Evolutionary conservation across 1,140 invertebrate genomes (phyloP), one percentile per base, ranked within the genome.

Genomic region (Drosophila pallidifrons): DNA sequence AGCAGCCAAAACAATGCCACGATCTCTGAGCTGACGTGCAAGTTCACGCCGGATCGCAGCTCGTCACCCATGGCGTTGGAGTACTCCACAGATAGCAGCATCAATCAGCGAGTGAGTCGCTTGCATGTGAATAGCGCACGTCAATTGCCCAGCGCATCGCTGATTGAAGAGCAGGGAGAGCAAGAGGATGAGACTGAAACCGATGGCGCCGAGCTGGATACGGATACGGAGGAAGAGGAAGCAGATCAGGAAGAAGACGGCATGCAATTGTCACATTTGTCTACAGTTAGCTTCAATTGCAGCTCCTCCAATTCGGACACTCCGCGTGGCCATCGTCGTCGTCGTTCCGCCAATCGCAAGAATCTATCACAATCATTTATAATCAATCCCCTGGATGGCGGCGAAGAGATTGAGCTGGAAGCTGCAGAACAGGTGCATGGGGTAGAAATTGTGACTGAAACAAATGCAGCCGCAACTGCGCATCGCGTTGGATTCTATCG

Each of bases 321-420:
- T 2, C 92, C 92, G 2, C 76, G 82, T 15, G 74, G 85, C 3
- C 83, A 81, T 58, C 75, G 79, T 8, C 59, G 88, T 32, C 75
- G 69, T 16, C 75, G 88, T 8, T 91, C 88, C 0, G 88, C 86
- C 0, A 91, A 87, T 69, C 88, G 92, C 20, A 92, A 92, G 68
- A 92, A 92, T 73, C 52, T 92, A 1, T 92, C 92, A 41, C 86
- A 88, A 77, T 92, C 92, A 1, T 92, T 92, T 30, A 81, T 77
- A 38, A 78, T 79, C 38, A 73, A 83, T 49, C 60, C 81, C 4
- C 71, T 79, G 20, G 81, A 89, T n/a, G 80, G 65, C 0, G 51
- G 59, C 1, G 71, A 78, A 0, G 45, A 38, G 20, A 54, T 8
- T 13, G 60, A 58, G 20, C 52, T 5, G n/a, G 60, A 58, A 1